A percentile compares a stretch with the other conserved stretches of the same genome.
Evolutionary conservation across 1,140 invertebrate species (phyloP).

Genomic region (Alviniconcha marisindica): DNA sequence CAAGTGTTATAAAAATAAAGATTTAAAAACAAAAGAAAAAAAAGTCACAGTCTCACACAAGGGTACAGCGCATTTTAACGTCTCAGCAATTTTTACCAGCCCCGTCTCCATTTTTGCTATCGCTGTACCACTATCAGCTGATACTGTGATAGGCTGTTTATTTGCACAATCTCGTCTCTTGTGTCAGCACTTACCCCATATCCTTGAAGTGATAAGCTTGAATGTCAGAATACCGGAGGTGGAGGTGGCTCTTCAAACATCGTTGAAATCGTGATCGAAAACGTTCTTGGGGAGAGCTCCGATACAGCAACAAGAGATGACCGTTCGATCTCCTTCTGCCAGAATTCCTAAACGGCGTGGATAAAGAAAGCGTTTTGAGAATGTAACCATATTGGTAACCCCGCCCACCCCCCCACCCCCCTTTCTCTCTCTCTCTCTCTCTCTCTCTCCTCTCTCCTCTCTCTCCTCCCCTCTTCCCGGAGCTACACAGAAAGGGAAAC

Average conservation of each 20-base stretch:
- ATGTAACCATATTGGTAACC: not conserved
- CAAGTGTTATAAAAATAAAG: no score
- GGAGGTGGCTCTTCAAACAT: conserved; percentile 40
- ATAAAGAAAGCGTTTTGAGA: conserved; percentile 4
- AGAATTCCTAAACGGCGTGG: conserved; percentile 20
- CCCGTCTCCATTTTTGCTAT: not conserved
- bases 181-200: conserved; percentile 36
- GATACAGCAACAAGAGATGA: not conserved
- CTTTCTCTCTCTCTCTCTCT: not conserved
- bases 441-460: not conserved
- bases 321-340: not conserved
- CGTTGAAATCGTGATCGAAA: conserved; percentile 13
- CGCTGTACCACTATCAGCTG: no score
- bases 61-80: no score
- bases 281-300: not conserved
- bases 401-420: no score
- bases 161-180: not conserved
- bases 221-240: conserved; percentile 36
- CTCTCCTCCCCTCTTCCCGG: not conserved
- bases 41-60: not conserved
- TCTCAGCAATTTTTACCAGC: no score
- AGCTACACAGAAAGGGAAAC: not conserved
- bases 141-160: not conserved
- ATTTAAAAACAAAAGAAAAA: no score
- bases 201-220: conserved; percentile 25